phyloP scores from a whole-genome alignment of 2,113 vertebrate species.

The Cavia porcellus region DNA sequence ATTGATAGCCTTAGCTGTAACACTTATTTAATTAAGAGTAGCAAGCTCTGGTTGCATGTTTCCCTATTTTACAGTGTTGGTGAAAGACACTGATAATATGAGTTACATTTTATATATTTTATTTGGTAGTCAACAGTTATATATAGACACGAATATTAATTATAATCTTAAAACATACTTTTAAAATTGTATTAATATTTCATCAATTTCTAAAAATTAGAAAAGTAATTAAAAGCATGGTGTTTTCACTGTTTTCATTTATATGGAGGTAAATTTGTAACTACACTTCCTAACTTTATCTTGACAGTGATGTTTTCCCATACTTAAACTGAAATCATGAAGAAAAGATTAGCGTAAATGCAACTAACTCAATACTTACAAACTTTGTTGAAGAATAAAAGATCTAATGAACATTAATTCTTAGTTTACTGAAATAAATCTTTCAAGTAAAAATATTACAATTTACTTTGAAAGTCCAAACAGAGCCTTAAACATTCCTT shows the following conservation, averaged over 20 bases:
- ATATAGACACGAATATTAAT: not conserved
- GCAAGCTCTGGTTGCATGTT: not conserved
- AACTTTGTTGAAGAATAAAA: not conserved
- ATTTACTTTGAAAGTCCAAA: conserved; percentile 1
- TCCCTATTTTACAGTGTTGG: not conserved
- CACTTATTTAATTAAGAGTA: not conserved
- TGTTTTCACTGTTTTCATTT: not conserved
- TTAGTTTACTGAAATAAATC: not conserved
- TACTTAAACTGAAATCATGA: not conserved
- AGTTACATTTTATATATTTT: not conserved
- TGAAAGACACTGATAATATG: not conserved
- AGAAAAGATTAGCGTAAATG: not conserved
- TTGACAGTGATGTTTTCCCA: not conserved
- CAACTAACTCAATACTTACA: not conserved
- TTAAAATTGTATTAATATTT: not conserved
- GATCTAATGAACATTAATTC: not conserved
- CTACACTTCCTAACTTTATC: not conserved
- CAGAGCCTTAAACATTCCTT: not conserved
- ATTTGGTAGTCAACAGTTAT: not conserved
- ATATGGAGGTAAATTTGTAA: not conserved
- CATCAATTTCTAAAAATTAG: not conserved
- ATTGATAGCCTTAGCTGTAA: not conserved
- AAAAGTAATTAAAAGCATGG: not conserved
- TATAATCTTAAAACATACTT: not conserved
- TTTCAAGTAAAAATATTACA: conserved; percentile 5